These are phyloP conservation scores for Paralvinella palmiformis DNA, from an alignment of 1,140 invertebrate genomes.

Conservation along the genomic window DNA sequence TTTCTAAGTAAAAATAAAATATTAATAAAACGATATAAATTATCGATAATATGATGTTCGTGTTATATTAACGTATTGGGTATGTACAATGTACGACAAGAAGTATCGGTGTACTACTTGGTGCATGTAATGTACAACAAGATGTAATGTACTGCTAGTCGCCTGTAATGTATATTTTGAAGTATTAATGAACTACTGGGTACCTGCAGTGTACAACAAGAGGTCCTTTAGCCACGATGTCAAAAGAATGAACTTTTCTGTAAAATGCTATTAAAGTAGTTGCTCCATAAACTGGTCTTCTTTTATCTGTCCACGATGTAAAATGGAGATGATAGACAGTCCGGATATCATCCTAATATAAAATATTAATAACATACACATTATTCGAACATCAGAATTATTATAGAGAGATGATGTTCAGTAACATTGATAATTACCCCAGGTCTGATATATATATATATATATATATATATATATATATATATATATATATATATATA, in stretches of 20 bases:
- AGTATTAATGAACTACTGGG: too few relatives aligned
- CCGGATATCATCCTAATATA: not conserved
- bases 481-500: not conserved
- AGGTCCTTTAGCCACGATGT: not conserved
- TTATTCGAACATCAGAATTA: too few relatives aligned
- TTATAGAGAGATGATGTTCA: too few relatives aligned
- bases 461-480: not conserved
- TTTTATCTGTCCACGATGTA: constrained; percentile 13
- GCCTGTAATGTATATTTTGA: too few relatives aligned
- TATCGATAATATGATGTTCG: too few relatives aligned
- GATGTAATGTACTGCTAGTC: too few relatives aligned
- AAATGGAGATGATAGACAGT: constrained; percentile 10
- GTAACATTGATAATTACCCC: not conserved
- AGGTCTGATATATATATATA: not conserved
- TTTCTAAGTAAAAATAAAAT: too few relatives aligned
- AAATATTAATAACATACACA: not conserved
- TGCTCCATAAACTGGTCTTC: constrained; percentile 1
- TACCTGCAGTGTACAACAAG: constrained; percentile 18
- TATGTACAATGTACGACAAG: too few relatives aligned
- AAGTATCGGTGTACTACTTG: too few relatives aligned
- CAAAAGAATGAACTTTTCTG: constrained; percentile 4
- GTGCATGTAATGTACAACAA: too few relatives aligned
- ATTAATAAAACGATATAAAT: too few relatives aligned
- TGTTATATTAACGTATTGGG: too few relatives aligned
- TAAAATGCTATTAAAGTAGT: constrained; percentile 8